phyloP scores from a whole-genome alignment of 2,888 invertebrate species.

The Lasioglossum villosulum region DNA sequence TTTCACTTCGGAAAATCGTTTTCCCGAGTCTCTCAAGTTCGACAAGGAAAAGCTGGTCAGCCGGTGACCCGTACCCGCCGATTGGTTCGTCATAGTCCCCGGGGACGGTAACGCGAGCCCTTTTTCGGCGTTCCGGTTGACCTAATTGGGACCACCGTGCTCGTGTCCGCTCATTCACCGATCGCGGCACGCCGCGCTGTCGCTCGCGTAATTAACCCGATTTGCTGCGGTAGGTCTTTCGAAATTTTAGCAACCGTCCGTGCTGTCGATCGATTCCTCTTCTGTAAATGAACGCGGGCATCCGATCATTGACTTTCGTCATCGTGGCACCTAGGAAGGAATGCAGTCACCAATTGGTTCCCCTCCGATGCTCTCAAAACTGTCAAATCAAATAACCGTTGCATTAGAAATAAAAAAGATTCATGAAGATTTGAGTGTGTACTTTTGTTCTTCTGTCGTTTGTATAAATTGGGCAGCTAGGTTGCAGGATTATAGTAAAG shows the following conservation, averaged over 20 bases:
- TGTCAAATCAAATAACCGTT: neutral
- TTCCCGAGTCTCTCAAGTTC: neutral
- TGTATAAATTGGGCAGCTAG: neutral
- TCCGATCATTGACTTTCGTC: neutral
- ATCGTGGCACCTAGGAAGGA: neutral
- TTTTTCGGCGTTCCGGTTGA: conserved; percentile 76
- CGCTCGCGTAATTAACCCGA: conserved; percentile 69
- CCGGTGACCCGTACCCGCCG: conserved; percentile 28
- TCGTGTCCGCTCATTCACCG: conserved; percentile 65
- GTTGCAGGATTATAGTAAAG: neutral
- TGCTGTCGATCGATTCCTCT: conserved; percentile 7
- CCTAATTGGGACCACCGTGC: conserved; percentile 81
- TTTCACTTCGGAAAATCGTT: neutral
- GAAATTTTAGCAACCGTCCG: conserved; percentile 53
- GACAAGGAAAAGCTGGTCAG: conserved; percentile 30
- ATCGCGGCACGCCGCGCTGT: conserved; percentile 55
- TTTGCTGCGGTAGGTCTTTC: conserved; percentile 70
- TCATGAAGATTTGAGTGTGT: neutral
- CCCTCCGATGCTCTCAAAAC: neutral
- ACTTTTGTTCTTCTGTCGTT: neutral
- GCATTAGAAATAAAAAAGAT: neutral
- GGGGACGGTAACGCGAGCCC: conserved; percentile 74
- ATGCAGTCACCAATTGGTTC: neutral
- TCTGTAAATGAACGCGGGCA: neutral
- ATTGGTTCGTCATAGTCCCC: conserved; percentile 62